phyloP scores from a whole-genome alignment of 2,797 vertebrate genomes.

The Smutsia gigantea region DNA sequence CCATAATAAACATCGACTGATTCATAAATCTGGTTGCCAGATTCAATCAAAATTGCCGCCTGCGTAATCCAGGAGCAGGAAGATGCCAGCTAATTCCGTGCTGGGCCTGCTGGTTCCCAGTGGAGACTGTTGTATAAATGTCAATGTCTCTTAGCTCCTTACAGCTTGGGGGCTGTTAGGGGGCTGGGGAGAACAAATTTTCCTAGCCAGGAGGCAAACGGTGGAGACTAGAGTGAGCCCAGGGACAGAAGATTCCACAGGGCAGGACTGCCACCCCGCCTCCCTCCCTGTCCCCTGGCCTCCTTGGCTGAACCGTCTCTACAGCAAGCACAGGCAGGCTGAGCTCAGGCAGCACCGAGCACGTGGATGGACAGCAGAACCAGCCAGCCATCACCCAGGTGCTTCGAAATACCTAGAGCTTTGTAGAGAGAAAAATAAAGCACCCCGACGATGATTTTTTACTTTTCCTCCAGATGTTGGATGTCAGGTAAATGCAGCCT shows the following conservation, averaged over 20 bases:
- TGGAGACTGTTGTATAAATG: constrained; percentile 29
- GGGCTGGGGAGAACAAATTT: background rate
- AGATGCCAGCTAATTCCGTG: constrained; percentile 60
- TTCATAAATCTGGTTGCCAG: constrained; percentile 82
- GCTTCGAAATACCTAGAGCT: constrained; percentile 23
- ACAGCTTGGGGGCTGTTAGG: background rate
- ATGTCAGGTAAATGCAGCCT: background rate
- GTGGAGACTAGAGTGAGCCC: background rate
- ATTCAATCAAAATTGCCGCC: constrained; percentile 74
- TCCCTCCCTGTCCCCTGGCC: background rate
- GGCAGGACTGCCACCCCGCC: background rate
- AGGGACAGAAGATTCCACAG: background rate
- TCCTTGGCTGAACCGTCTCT: background rate
- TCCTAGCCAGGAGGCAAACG: background rate
- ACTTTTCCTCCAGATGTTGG: constrained; percentile 34
- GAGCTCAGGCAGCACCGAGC: background rate
- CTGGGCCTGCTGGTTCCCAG: constrained; percentile 5
- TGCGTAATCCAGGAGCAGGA: constrained; percentile 69
- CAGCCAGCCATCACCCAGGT: constrained; percentile 14
- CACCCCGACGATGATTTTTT: background rate
- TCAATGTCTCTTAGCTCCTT: background rate
- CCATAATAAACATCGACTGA: constrained; percentile 79
- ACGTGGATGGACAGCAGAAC: constrained; percentile 22
- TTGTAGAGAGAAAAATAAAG: background rate
- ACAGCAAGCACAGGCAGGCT: background rate